phyloP scores from a whole-genome alignment of 2,113 vertebrate genomes.

The Catharus minimus region DNA sequence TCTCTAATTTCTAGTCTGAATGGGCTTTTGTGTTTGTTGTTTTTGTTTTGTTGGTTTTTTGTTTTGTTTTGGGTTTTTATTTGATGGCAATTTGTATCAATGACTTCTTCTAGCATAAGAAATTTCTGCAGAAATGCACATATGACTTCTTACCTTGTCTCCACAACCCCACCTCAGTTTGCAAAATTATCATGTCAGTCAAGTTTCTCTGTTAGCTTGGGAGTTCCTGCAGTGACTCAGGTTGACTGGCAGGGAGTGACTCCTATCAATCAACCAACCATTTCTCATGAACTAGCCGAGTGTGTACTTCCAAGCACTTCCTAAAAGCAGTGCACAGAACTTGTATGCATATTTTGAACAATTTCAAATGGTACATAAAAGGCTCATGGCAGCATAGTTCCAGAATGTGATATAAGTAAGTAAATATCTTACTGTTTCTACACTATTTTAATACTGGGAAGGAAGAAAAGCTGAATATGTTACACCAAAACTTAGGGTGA shows the following conservation, averaged over 20 bases:
- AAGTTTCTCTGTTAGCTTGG: neutral
- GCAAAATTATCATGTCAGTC: neutral
- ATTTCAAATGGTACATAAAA: neutral
- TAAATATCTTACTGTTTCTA: neutral
- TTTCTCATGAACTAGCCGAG: neutral
- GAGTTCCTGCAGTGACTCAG: neutral
- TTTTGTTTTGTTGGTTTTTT: neutral
- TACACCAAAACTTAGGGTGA: neutral
- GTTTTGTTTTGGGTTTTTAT: neutral
- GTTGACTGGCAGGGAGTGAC: neutral
- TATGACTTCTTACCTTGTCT: neutral
- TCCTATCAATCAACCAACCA: neutral
- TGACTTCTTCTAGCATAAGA: neutral
- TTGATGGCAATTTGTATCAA: neutral
- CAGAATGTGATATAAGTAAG: neutral
- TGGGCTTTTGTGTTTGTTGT: neutral
- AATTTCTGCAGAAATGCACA: neutral
- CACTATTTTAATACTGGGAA: neutral
- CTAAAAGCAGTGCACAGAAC: neutral
- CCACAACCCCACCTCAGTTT: neutral
- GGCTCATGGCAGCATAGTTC: neutral
- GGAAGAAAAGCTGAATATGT: neutral
- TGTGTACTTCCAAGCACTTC: neutral
- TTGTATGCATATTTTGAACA: neutral
- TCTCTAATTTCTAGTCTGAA: neutral